phyloP scores from a whole-genome alignment of 2,888 invertebrate genomes.

The Shargacucullia verbasci region DNA sequence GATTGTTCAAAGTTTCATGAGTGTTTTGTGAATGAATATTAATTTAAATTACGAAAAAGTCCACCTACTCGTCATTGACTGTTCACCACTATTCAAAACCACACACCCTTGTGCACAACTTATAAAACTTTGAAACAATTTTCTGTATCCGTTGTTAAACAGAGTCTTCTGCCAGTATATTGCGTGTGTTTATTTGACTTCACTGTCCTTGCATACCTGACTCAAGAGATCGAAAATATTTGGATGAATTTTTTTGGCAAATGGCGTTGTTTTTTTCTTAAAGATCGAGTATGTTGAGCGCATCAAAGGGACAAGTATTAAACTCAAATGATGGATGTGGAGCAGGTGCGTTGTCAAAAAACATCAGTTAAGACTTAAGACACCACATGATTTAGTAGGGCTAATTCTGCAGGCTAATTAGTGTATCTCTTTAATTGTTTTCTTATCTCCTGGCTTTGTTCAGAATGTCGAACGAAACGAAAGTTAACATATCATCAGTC shows the following conservation, averaged over 20 bases:
- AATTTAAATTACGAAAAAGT: too few species aligned
- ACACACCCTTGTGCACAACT: background rate
- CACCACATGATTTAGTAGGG: slow-evolving; percentile 4
- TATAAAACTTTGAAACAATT: slow-evolving; percentile 34
- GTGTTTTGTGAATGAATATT: too few species aligned
- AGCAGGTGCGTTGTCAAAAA: slow-evolving; percentile 51
- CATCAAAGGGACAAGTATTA: slow-evolving; percentile 63
- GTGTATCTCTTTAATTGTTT: slow-evolving; percentile 7
- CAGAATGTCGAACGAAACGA: too few species aligned
- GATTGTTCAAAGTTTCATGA: too few species aligned
- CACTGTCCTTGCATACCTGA: slow-evolving; percentile 63
- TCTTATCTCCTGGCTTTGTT: slow-evolving; percentile 19
- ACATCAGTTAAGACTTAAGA: slow-evolving; percentile 1
- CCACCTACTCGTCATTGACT: too few species aligned
- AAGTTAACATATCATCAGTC: too few species aligned
- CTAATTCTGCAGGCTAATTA: slow-evolving; percentile 13
- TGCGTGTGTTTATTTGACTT: slow-evolving; percentile 62
- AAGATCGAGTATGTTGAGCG: slow-evolving; percentile 58
- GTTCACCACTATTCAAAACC: too few species aligned
- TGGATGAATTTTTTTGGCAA: slow-evolving; percentile 68
- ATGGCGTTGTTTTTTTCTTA: slow-evolving; percentile 63
- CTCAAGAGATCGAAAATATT: slow-evolving; percentile 63
- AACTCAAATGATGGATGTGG: slow-evolving; percentile 46
- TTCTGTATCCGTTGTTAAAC: slow-evolving; percentile 42
- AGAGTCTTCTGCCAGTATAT: slow-evolving; percentile 45